These are phyloP conservation scores for Cistogaster globosa DNA, from an alignment of 2,888 invertebrate genomes.

Conservation along the genomic window DNA sequence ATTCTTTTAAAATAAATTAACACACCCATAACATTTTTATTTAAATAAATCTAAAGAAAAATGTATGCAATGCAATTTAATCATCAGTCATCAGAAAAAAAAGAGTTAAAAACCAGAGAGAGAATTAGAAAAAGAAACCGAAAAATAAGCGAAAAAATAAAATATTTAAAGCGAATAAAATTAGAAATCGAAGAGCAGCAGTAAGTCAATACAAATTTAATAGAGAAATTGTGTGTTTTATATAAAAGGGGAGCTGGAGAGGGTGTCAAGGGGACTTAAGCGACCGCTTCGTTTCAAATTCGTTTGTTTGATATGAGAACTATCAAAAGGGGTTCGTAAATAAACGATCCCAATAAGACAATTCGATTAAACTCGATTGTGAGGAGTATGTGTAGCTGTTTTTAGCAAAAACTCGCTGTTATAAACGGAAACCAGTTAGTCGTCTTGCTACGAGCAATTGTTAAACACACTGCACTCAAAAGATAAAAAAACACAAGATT, in stretches of 20 bases:
- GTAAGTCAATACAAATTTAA: constrained; percentile 35
- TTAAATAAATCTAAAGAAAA: not conserved
- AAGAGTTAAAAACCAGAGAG: not conserved
- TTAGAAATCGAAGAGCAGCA: constrained; percentile 23
- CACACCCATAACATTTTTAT: not conserved
- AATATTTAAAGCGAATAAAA: not conserved
- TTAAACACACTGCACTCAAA: constrained; percentile 49
- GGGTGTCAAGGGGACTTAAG: not conserved
- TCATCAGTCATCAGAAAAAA: not conserved
- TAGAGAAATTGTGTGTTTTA: constrained; percentile 3
- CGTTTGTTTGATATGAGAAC: constrained; percentile 7
- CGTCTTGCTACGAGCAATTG: constrained; percentile 69
- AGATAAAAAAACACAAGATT: constrained; percentile 4
- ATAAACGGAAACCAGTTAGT: constrained; percentile 80
- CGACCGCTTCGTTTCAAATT: constrained; percentile 13
- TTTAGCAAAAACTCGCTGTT: constrained; percentile 72
- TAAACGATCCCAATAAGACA: constrained; percentile 33
- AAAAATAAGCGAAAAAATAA: too few relatives aligned
- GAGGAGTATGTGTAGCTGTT: constrained; percentile 34
- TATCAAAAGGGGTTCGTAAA: constrained; percentile 19
- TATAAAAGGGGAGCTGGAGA: not conserved
- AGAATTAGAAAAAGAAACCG: not conserved
- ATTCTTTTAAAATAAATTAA: not conserved
- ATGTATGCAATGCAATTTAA: not conserved
- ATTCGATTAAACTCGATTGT: constrained; percentile 26